Conservation (phyloP, 1,140 invertebrate genomes). For the Bombus superbus region DNA sequence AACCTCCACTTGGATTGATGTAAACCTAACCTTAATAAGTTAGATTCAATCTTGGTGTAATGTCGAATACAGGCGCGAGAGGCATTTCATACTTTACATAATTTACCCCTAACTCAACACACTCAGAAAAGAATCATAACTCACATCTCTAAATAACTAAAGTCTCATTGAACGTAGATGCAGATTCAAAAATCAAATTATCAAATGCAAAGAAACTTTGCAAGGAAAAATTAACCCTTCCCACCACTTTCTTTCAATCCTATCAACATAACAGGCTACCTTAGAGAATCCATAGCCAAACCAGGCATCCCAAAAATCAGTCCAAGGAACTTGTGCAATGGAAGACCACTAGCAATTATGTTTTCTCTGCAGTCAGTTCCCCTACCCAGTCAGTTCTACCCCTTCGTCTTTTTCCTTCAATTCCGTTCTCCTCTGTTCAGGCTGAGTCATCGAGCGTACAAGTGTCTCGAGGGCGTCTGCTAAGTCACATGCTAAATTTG, state of each 20-base stretch:
- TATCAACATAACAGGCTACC: not conserved
- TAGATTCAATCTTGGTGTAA: not conserved
- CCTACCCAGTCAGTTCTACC: not conserved
- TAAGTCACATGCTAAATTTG: conserved; percentile 76
- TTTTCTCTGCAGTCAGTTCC: not conserved
- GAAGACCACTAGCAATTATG: too few relatives aligned
- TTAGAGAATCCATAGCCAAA: too few relatives aligned
- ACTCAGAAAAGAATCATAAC: not conserved
- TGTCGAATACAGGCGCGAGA: not conserved
- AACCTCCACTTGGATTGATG: too few relatives aligned
- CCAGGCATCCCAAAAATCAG: too few relatives aligned
- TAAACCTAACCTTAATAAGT: not conserved
- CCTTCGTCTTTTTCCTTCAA: not conserved
- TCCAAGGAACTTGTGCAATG: not conserved
- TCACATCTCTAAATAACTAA: not conserved
- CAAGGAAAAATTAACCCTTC: not conserved
- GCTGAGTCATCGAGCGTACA: conserved; percentile 64
- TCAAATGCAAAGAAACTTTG: not conserved
- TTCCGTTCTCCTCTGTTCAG: conserved; percentile 14
- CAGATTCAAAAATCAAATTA: not conserved
- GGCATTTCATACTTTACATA: not conserved
- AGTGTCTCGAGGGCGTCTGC: conserved; percentile 74
- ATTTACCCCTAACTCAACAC: not conserved
- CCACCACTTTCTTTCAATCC: not conserved
- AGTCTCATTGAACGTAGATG: not conserved